Evolutionary conservation across 2,888 invertebrate genomes (phyloP).

Genomic region (Drosophila lacicola): DNA sequence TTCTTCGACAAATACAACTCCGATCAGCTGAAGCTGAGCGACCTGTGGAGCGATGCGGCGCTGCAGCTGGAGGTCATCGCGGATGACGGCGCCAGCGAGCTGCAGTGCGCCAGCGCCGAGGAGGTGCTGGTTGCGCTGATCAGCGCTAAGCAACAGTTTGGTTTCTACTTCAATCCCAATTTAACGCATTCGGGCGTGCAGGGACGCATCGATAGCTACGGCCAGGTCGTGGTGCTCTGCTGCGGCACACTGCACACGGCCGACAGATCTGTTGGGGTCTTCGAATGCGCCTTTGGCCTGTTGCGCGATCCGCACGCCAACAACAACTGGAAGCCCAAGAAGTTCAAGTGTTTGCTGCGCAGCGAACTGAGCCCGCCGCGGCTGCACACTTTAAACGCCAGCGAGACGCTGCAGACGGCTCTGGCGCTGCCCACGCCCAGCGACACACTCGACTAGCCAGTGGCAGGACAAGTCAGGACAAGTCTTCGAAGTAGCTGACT

Average conservation of each 20-base stretch:
- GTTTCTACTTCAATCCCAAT: conserved; percentile 88
- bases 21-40: conserved; percentile 85
- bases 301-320: conserved; percentile 87
- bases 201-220: conserved; percentile 87
- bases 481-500: conserved; percentile 4
- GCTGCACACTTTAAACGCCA: conserved; percentile 65
- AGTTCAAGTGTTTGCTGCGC: conserved; percentile 85
- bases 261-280: conserved; percentile 87
- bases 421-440: conserved; percentile 72
- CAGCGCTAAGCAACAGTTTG: conserved; percentile 84
- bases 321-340: conserved; percentile 90
- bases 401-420: conserved; percentile 71
- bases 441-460: conserved; percentile 59
- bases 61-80: conserved; percentile 74
- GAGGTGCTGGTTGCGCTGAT: conserved; percentile 83
- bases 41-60: conserved; percentile 87
- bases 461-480: background rate
- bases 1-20: conserved; percentile 86
- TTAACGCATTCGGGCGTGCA: conserved; percentile 86
- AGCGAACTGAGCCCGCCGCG: conserved; percentile 73
- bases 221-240: conserved; percentile 87
- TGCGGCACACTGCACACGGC: conserved; percentile 88
- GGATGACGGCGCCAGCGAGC: conserved; percentile 64
- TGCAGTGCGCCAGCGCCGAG: conserved; percentile 55
- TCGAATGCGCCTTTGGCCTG: conserved; percentile 89